phyloP scores from a whole-genome alignment of 1,140 invertebrate genomes.

The Zaprionus ornatus region DNA sequence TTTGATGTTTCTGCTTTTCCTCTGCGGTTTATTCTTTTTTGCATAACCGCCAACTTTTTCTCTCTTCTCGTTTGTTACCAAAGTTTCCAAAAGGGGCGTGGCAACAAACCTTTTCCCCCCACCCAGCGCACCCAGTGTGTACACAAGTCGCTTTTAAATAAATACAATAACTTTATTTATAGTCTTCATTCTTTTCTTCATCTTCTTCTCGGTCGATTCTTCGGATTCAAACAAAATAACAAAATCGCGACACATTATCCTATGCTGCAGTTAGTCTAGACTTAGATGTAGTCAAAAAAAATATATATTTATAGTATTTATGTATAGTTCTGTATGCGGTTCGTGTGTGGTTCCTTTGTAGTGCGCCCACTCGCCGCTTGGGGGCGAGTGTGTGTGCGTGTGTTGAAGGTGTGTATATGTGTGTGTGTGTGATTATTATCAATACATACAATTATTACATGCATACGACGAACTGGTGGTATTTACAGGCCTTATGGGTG shows the following conservation, averaged over 20 bases:
- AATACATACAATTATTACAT: constrained; percentile 24
- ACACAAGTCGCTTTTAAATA: constrained; percentile 47
- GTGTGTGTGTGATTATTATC: neutral
- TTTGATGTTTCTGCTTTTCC: constrained; percentile 17
- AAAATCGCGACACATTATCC: constrained; percentile 34
- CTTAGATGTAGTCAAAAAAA: constrained; percentile 48
- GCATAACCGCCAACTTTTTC: constrained; percentile 30
- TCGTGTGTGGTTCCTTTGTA: constrained; percentile 5
- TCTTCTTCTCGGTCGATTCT: constrained; percentile 26
- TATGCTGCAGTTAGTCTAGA: constrained; percentile 33
- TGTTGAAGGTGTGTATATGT: no score
- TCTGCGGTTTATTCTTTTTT: constrained; percentile 49
- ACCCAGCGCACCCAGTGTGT: neutral
- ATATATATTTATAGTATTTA: constrained; percentile 13
- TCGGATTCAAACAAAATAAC: constrained; percentile 56
- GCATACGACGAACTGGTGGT: constrained; percentile 15
- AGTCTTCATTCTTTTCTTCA: constrained; percentile 52
- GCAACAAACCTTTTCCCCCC: no score
- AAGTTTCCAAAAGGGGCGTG: neutral
- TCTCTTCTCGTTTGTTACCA: constrained; percentile 3
- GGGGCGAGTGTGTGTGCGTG: neutral
- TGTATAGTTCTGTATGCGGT: constrained; percentile 32
- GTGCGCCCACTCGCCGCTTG: neutral
- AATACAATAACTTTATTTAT: constrained; percentile 79
- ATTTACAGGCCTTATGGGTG: constrained; percentile 30